Evolutionary conservation across 1,140 invertebrate genomes (phyloP).

Genomic region (Oscheius sp.): DNA sequence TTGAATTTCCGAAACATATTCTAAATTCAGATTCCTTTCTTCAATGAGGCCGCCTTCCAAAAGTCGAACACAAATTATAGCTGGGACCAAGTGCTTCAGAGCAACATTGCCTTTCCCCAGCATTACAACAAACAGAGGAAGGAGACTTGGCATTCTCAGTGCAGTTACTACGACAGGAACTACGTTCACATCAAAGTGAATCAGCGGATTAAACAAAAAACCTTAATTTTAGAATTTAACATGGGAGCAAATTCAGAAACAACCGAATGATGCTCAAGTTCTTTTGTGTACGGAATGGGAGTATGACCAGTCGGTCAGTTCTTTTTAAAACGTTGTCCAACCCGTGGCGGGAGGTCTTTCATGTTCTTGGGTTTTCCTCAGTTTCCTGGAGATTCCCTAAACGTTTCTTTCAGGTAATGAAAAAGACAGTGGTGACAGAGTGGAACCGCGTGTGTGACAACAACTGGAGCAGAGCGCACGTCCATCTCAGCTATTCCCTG

Average conservation of each 20-base stretch:
- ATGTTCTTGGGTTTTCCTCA: not conserved
- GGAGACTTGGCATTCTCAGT: slow-evolving; percentile 51
- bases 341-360: not conserved
- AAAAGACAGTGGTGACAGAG: slow-evolving; percentile 54
- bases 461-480: slow-evolving; percentile 58
- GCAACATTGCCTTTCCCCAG: slow-evolving; percentile 56
- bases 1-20: not conserved
- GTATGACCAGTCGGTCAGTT: slow-evolving; percentile 37
- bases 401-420: slow-evolving; percentile 43
- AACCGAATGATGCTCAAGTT: slow-evolving; percentile 4
- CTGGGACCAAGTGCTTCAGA: slow-evolving; percentile 56
- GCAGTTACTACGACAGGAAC: slow-evolving; percentile 46
- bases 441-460: slow-evolving; percentile 59
- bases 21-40: slow-evolving; percentile 45
- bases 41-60: slow-evolving; percentile 42
- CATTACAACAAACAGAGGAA: slow-evolving; percentile 39
- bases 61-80: slow-evolving; percentile 41
- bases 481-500: slow-evolving; percentile 58
- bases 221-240: not conserved
- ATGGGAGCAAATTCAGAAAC: slow-evolving; percentile 12
- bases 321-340: not conserved
- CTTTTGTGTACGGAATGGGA: slow-evolving; percentile 46
- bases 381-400: too few relatives aligned
- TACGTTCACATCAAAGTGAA: slow-evolving; percentile 40
- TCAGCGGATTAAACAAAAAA: not conserved